Evolutionary conservation across 2,797 vertebrate genomes (phyloP).

Genomic region (Phaenicophaeus curvirostris): DNA sequence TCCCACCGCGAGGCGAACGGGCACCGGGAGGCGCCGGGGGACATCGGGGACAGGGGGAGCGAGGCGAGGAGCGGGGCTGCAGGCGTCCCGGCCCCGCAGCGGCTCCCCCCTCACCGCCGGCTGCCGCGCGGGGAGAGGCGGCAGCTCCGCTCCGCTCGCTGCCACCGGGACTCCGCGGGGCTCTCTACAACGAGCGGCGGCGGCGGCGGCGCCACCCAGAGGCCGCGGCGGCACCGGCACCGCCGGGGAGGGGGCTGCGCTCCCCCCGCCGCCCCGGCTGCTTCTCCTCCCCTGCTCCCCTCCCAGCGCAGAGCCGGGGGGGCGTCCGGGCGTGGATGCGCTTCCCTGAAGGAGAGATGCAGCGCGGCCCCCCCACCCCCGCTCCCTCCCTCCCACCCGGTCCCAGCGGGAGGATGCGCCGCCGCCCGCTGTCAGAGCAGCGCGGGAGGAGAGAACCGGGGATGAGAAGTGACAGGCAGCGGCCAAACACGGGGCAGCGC

Average conservation of each 20-base stretch:
- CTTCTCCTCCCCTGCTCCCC: too few relatives aligned
- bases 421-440: background rate
- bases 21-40: background rate
- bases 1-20: background rate
- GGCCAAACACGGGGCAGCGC: conserved; percentile 26
- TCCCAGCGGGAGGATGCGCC: background rate
- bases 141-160: background rate
- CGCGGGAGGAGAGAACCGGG: background rate
- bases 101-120: background rate
- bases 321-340: background rate
- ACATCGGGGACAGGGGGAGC: background rate
- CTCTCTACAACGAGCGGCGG: background rate
- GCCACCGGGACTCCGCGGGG: background rate
- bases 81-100: background rate
- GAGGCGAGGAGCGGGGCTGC: background rate
- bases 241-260: background rate
- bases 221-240: background rate
- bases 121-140: background rate
- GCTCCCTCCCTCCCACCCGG: background rate
- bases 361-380: background rate
- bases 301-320: background rate
- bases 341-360: background rate
- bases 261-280: background rate
- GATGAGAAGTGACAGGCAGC: conserved; percentile 41
- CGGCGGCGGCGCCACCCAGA: conserved; percentile 30